Percentiles rank a stretch among this genome's conserved stretches.
These are phyloP conservation scores for Eulemur albifrons DNA, from an alignment of 2,797 vertebrate genomes.

Conservation along the genomic window DNA sequence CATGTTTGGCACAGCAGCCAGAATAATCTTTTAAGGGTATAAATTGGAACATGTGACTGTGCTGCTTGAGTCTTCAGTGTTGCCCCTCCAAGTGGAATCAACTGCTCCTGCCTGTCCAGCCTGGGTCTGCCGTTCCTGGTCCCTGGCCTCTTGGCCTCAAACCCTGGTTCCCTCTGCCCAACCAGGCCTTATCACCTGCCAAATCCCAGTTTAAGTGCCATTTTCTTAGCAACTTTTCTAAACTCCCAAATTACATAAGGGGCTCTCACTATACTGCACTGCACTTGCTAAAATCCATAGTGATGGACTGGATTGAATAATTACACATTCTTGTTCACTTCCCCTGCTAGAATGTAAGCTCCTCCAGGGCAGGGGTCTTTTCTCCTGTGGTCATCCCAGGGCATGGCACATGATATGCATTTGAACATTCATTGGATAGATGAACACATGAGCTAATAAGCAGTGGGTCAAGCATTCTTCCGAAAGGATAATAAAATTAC, in stretches of 20 bases:
- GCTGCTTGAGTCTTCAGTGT: neutral
- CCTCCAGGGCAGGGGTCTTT: neutral
- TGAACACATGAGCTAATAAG: neutral
- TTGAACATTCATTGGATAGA: neutral
- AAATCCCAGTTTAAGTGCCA: neutral
- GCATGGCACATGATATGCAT: neutral
- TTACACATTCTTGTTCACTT: neutral
- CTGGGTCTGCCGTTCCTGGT: neutral
- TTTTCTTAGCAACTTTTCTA: neutral
- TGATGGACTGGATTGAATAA: neutral
- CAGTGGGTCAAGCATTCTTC: neutral
- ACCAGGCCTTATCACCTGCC: neutral
- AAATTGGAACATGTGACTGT: neutral
- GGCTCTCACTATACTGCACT: neutral
- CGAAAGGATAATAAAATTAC: neutral
- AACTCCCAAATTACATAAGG: neutral
- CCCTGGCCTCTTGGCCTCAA: neutral
- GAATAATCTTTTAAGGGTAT: neutral
- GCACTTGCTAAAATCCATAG: neutral
- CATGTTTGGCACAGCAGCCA: neutral
- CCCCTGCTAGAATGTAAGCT: neutral
- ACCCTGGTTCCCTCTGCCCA: neutral
- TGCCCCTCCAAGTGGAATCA: neutral
- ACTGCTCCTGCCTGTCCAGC: neutral
- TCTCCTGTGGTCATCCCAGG: neutral